Percentiles rank a stretch among this genome's conserved stretches.
Evolutionary conservation across 2,797 vertebrate genomes (phyloP).

Genomic region (Mus caroli): DNA sequence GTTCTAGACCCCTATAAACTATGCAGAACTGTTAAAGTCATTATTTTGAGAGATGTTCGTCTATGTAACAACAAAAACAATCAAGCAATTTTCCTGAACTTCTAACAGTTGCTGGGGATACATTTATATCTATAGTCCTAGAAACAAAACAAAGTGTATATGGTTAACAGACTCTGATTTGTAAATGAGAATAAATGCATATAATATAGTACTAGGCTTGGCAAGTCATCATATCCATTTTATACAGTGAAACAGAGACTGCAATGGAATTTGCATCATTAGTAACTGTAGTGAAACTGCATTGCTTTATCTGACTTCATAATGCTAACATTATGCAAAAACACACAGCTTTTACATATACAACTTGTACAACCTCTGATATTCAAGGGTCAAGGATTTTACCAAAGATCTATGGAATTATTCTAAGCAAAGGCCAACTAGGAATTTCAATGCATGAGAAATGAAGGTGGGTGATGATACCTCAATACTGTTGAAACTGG

Average conservation of each 20-base stretch:
- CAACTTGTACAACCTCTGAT: background rate
- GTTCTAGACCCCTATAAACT: background rate
- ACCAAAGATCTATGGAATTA: slow-evolving; percentile 14
- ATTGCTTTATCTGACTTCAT: background rate
- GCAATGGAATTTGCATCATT: background rate
- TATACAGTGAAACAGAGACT: background rate
- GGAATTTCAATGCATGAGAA: slow-evolving; percentile 2
- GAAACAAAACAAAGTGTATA: background rate
- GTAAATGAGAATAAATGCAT: background rate
- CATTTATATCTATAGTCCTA: background rate
- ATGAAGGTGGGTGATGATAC: background rate
- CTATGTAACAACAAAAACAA: background rate
- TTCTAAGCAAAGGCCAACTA: background rate
- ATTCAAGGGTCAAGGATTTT: background rate
- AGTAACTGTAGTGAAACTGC: slow-evolving; percentile 5
- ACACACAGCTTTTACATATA: background rate
- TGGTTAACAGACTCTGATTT: background rate
- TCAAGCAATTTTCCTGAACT: background rate
- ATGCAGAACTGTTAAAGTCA: background rate
- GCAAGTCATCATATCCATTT: background rate
- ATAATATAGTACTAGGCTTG: background rate
- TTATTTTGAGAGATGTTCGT: background rate
- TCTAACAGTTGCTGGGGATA: background rate
- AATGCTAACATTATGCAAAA: slow-evolving; percentile 25
- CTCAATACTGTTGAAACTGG: background rate